Evolutionary conservation across 2,797 vertebrate species (phyloP).

Genomic region (Sebastes matsubarae): DNA sequence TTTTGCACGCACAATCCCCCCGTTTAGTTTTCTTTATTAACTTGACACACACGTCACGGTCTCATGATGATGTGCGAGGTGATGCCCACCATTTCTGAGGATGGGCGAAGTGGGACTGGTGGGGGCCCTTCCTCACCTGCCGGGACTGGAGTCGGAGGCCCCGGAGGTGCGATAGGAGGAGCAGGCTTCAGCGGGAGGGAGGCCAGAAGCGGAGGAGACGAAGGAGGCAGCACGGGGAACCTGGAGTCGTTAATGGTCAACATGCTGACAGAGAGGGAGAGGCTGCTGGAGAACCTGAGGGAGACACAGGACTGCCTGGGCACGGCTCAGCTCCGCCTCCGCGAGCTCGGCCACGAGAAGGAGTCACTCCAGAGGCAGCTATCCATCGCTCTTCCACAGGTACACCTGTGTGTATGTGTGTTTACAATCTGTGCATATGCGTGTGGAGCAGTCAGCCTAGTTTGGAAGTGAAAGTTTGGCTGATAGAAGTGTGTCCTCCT

Average conservation of each 20-base stretch:
- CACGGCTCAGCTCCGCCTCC: constrained; percentile 89
- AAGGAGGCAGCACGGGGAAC: constrained; percentile 89
- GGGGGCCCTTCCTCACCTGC: constrained; percentile 76
- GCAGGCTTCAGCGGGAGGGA: constrained; percentile 67
- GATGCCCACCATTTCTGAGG: constrained; percentile 96
- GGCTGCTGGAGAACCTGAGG: constrained; percentile 91
- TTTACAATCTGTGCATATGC: neutral
- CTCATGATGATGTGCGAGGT: constrained; percentile 95
- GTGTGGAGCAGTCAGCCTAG: neutral
- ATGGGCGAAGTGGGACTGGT: constrained; percentile 84
- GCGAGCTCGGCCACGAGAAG: constrained; percentile 91
- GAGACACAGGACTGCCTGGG: constrained; percentile 91
- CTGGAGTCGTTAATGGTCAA: constrained; percentile 95
- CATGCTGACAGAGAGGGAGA: constrained; percentile 93
- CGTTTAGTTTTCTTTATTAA: constrained; percentile 23
- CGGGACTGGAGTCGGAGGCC: constrained; percentile 63
- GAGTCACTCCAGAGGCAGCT: constrained; percentile 92
- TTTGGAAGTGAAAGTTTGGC: neutral
- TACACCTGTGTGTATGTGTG: constrained; percentile 45
- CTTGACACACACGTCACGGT: constrained; percentile 41
- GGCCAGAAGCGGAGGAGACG: constrained; percentile 81
- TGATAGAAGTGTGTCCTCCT: neutral
- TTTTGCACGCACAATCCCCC: constrained; percentile 64
- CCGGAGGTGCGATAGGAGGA: constrained; percentile 69
- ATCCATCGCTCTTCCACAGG: constrained; percentile 91